Percentiles rank a stretch among this genome's conserved stretches.
These are phyloP conservation scores for Burhinus bistriatus DNA, from an alignment of 2,113 vertebrate species.

Conservation along the genomic window DNA sequence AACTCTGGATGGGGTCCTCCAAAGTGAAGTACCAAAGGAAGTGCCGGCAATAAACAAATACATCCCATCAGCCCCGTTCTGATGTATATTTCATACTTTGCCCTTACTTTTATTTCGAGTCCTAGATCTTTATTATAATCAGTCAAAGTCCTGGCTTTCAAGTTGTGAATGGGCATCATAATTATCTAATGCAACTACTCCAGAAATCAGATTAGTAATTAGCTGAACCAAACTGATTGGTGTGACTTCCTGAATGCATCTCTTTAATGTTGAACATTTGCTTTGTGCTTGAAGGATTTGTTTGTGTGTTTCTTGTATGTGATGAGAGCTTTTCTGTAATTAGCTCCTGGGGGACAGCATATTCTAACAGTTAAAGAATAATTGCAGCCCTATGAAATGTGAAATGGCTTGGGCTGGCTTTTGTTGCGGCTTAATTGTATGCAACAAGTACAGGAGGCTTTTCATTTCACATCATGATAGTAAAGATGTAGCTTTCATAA, in stretches of 20 bases:
- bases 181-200: slow-evolving; percentile 90
- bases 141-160: slow-evolving; percentile 79
- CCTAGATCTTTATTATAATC: slow-evolving; percentile 80
- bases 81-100: slow-evolving; percentile 56
- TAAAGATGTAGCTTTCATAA: slow-evolving; percentile 87
- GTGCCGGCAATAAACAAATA: background rate
- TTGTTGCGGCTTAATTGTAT: slow-evolving; percentile 92
- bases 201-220: slow-evolving; percentile 97
- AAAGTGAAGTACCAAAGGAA: background rate
- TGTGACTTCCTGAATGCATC: slow-evolving; percentile 88
- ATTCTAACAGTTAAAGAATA: slow-evolving; percentile 98
- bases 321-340: slow-evolving; percentile 98
- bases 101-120: slow-evolving; percentile 66
- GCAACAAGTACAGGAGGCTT: slow-evolving; percentile 94
- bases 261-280: slow-evolving; percentile 98
- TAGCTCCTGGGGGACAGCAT: slow-evolving; percentile 95
- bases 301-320: slow-evolving; percentile 96
- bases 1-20: background rate
- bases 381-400: slow-evolving; percentile 96
- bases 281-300: slow-evolving; percentile 99
- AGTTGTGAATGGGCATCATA: slow-evolving; percentile 87
- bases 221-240: slow-evolving; percentile 93
- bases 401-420: slow-evolving; percentile 91
- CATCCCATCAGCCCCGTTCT: background rate
- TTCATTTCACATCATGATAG: slow-evolving; percentile 87